Percentiles rank a stretch among this genome's conserved stretches.
Conservation (phyloP, 1,140 invertebrate species). For the Drosophila novamexicana region DNA sequence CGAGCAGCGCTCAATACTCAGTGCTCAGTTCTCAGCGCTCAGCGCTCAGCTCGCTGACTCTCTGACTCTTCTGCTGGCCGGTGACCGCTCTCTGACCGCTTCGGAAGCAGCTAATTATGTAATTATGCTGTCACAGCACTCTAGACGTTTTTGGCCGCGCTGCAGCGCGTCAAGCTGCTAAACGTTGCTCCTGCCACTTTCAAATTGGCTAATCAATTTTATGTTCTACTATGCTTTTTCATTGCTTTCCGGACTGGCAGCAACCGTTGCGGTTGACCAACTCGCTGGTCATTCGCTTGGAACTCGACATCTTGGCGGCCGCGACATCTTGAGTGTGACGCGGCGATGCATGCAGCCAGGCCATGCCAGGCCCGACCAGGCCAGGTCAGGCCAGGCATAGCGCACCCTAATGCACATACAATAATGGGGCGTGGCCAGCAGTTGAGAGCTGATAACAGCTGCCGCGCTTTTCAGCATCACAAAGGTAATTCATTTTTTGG, state of each 20-base stretch:
- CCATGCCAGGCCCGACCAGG: neutral
- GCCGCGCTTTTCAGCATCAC: neutral
- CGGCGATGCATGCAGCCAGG: slow-evolving; percentile 22
- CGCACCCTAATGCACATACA: slow-evolving; percentile 25
- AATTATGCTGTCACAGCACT: slow-evolving; percentile 67
- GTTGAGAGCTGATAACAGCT: slow-evolving; percentile 22
- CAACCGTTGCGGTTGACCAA: slow-evolving; percentile 75
- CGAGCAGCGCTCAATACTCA: neutral
- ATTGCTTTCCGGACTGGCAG: slow-evolving; percentile 7
- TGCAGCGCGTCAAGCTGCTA: slow-evolving; percentile 65
- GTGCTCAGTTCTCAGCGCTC: no score
- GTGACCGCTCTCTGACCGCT: slow-evolving; percentile 39
- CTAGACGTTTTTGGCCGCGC: slow-evolving; percentile 18
- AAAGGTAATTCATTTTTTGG: neutral
- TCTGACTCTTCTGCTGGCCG: neutral
- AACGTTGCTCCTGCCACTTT: slow-evolving; percentile 38
- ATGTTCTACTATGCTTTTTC: slow-evolving; percentile 23
- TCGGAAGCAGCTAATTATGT: slow-evolving; percentile 73
- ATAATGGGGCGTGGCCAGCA: slow-evolving; percentile 24
- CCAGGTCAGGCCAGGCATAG: slow-evolving; percentile 6
- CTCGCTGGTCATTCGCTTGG: slow-evolving; percentile 63
- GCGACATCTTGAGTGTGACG: slow-evolving; percentile 28
- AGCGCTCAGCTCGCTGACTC: no score
- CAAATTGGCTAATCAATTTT: slow-evolving; percentile 64
- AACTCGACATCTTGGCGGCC: slow-evolving; percentile 34